Evolutionary conservation across 2,888 invertebrate species (phyloP), one percentile per base, ranked within the genome.

Genomic region (Campopleginae sp.): DNA sequence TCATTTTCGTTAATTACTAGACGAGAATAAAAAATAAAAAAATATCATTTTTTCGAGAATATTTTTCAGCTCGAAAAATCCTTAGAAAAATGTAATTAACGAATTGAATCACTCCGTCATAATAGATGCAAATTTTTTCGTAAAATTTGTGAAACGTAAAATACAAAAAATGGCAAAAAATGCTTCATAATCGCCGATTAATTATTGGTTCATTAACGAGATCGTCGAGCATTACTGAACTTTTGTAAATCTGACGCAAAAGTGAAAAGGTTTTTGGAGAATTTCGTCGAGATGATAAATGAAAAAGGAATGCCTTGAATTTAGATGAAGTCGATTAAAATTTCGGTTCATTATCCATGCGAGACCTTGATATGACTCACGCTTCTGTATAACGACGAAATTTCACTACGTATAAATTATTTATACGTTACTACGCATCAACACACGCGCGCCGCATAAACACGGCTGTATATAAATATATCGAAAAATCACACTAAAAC

Each of bases 381-480:
- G 19, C 46, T 68, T 68, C 72, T 7, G 68, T 76, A 48, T 71
- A 12, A 58, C 23, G 70, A 70, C 44, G 61, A 76, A 72, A 80
- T n/a, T 58, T 66, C 54, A 46, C 72, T 33, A 33, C 63, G 33
- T 19, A 65, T 65, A 38, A 33, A 65, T 65, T 38, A 38, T 46
- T 38, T 17, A 44, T 27, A 17, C 27, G 44, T 31, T 27, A 23
- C 42, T 44, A 58, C 38, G 46, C 42, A 42, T 54, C 14, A 12
- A 58, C 8, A 72, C 14, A 72, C 23, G 58, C 12, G 12, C 19
- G 19, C 19, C 19, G 19, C 19, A 27, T 54, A 19, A 27, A 23
- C 10, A 31, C n/a, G n/a, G 3, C 5, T 27, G n/a, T 44, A 46
- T n/a, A 27, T 63, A 74, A 33, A 54, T 33, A 54, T 33, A 12